Evolutionary conservation across 2,797 vertebrate genomes (phyloP), one percentile per base, ranked within the genome.

Genomic region (Chelonia mydas): DNA sequence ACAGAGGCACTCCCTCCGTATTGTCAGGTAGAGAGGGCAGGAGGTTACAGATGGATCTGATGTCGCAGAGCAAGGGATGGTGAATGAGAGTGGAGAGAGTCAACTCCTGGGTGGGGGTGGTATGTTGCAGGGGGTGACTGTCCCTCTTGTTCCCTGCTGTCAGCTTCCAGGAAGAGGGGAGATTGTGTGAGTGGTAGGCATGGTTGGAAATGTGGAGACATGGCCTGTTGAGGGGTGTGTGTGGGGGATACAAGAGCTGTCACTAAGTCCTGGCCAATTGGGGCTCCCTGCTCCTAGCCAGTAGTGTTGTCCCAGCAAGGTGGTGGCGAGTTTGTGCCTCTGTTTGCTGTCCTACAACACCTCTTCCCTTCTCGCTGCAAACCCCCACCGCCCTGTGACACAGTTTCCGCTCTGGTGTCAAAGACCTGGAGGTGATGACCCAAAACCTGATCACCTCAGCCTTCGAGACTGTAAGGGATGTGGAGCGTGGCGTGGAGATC

Each of bases 381-480:
- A 27, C 4, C 27, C 51, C 53, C 8, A 7, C 23, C 28, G 2
- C n/a, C 21, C 13, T 55, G 57, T 91, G 47, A 55, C 11, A 27
- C 28, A 99, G 99, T 87, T 99, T 99, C 93, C 97, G 98, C 27
- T 90, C 98, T 4, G 96, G 98, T 21, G 55, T 98, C 84, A 98
- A 98, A 86, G 98, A 98, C 90, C 96, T 98, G 93, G 98, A 98
- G 93, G 98, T 98, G 92, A 98, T 98, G 98, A 98, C 98, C 81
- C 98, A 98, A 98, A 98, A 98, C 91, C 97, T 99, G 94, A 99
- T 99, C 83, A 97, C 81, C 31, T 98, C 98, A 0, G 97, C 98
- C 10, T 99, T 99, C 27, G 98, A 98, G 94, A 98, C 97, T 0
- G 98, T 99, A 55, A 97, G 94, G 23, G 98, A 97, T 0, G 98